These are phyloP conservation scores for Microcebus ravelobensis DNA, from an alignment of 2,113 vertebrate species.

Conservation along the genomic window DNA sequence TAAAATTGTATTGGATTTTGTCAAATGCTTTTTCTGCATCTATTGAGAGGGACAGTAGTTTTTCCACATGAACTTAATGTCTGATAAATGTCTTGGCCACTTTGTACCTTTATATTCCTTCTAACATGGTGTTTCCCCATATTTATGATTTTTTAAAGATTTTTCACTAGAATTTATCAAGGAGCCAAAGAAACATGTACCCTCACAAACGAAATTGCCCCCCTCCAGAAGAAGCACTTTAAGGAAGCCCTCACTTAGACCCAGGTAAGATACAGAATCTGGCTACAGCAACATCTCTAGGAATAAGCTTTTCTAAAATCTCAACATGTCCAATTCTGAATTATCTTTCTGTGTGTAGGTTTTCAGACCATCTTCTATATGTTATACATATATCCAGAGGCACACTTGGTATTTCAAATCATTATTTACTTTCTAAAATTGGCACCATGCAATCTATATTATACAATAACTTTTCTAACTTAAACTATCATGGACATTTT, in stretches of 20 bases:
- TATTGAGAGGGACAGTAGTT: not conserved
- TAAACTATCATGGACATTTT: not conserved
- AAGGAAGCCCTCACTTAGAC: conserved; percentile 66
- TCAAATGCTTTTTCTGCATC: too few relatives aligned
- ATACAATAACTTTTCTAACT: not conserved
- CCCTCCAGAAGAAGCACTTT: accelerated
- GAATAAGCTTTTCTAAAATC: not conserved
- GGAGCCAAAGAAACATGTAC: accelerated
- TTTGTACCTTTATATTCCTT: not conserved
- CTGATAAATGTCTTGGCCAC: not conserved
- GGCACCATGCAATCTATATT: not conserved
- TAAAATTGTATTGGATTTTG: too few relatives aligned
- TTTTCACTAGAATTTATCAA: not conserved
- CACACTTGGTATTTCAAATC: conserved; percentile 1
- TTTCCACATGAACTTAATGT: not conserved
- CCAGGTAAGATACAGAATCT: conserved; percentile 72
- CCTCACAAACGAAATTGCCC: not conserved
- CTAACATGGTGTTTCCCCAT: not conserved
- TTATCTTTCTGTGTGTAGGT: not conserved
- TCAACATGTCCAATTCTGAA: not conserved
- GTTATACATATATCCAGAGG: not conserved
- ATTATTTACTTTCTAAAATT: conserved; percentile 6
- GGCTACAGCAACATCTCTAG: not conserved
- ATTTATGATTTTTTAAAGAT: conserved; percentile 26
- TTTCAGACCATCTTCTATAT: not conserved